phyloP scores from a whole-genome alignment of 2,888 invertebrate genomes.

The Apodemia duryi region DNA sequence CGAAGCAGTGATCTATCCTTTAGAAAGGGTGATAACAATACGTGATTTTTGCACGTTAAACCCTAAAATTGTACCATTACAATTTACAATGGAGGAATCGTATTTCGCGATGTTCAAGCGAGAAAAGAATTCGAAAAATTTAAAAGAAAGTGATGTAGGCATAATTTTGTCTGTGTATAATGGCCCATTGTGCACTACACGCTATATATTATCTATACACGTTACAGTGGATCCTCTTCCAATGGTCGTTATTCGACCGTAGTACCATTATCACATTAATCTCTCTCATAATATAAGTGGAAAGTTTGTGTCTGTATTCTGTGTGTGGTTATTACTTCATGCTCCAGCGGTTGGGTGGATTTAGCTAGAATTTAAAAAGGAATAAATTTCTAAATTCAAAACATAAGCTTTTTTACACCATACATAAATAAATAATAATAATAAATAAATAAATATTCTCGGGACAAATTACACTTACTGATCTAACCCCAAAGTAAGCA shows the following conservation, averaged over 20 bases:
- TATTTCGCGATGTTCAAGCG: too few species aligned
- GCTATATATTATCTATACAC: background rate
- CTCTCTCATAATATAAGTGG: background rate
- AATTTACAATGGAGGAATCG: too few species aligned
- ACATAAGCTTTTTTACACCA: too few species aligned
- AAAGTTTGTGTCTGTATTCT: background rate
- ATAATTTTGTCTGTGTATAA: background rate
- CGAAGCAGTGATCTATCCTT: too few species aligned
- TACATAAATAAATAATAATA: too few species aligned
- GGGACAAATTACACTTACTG: too few species aligned
- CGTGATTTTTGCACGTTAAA: too few species aligned
- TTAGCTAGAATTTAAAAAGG: background rate
- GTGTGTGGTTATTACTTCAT: background rate
- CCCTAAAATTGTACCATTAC: too few species aligned
- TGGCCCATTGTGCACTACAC: background rate
- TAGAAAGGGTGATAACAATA: too few species aligned
- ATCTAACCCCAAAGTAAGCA: too few species aligned
- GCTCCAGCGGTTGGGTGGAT: background rate
- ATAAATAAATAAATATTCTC: too few species aligned
- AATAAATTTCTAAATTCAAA: too few species aligned
- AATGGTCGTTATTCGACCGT: background rate
- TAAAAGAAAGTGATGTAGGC: slow-evolving; percentile 4
- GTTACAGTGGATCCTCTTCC: background rate
- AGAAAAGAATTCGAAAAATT: background rate
- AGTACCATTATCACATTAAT: background rate